Evolutionary conservation across 2,113 vertebrate genomes (phyloP), one percentile per base, ranked within the genome.

Genomic region (Protomyctophum bolini): DNA sequence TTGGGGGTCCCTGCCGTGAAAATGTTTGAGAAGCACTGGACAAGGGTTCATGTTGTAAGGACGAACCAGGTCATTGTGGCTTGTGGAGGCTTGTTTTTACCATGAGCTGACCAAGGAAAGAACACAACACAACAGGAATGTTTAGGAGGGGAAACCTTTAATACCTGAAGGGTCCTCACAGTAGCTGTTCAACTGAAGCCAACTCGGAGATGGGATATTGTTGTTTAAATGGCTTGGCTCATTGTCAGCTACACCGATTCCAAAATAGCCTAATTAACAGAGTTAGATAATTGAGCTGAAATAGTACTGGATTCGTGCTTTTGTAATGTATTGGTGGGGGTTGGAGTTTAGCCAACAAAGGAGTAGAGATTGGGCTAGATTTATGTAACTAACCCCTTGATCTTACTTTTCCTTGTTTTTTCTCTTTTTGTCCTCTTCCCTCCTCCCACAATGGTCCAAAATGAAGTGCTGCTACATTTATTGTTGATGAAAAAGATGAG

Each of bases 391-490:
- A 74, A 74, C 65, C 58, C 55, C 65, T 63, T 11, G 59, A 55
- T 67, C 11, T 49, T 51, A 28, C 9, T 55, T 10, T 56, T 15
- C 50, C 10, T 29, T 71, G 41, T 71, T 14, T 71, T 71, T 47
- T 63, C 67, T 49, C 54, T 59, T 59, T 15, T 58, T 75, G 52
- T 63, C 47, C 60, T 49, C 59, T 67, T 70, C 61, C 48, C 60
- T 70, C 67, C 63, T 67, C 41, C 61, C 66, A 45, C 52, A 77
- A 63, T 70, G 46, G 68, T 77, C 68, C 68, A 71, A 66, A 61
- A 76, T 71, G 74, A 76, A 61, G 74, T 54, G 33, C 33, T 2
- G 21, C 21, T 21, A 21, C 21, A 21, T 21, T 21, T 21, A 21
- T 21, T 21, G 28, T 46, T 11, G 57, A 41, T 48, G n/a, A 56